phyloP scores from a whole-genome alignment of 2,113 vertebrate genomes.

The Sphyrna mokarran region DNA sequence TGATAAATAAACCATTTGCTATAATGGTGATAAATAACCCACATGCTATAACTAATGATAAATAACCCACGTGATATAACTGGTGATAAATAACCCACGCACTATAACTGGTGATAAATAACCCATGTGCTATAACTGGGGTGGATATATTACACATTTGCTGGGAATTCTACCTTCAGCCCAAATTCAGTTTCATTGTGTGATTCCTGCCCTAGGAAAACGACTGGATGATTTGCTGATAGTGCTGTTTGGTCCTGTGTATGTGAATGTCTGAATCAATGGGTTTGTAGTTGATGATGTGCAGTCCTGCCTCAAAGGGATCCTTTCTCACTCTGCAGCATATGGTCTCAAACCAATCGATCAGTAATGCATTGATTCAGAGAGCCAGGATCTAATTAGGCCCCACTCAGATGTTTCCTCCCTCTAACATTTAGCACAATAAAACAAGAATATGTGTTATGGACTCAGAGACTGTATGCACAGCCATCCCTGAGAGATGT shows the following conservation, averaged over 20 bases:
- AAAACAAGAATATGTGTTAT: neutral
- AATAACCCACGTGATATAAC: neutral
- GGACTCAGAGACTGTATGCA: neutral
- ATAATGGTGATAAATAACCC: neutral
- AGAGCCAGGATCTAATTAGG: neutral
- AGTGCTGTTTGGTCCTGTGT: neutral
- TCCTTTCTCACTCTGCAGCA: neutral
- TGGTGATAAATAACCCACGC: too few species aligned
- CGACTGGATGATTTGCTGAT: neutral
- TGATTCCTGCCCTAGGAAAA: neutral
- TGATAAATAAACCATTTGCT: neutral
- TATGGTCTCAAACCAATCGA: neutral
- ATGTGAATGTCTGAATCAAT: constrained; percentile 18
- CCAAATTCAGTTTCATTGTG: constrained; percentile 6
- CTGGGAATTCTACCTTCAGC: neutral
- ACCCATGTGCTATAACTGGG: neutral
- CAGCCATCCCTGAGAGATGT: neutral
- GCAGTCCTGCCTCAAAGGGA: constrained; percentile 21
- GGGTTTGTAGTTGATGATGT: neutral
- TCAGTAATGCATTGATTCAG: constrained; percentile 16
- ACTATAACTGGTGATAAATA: neutral
- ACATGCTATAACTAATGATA: neutral
- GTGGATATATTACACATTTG: neutral
- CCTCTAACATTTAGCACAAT: neutral
- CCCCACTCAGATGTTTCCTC: neutral